Conservation (phyloP, 2,888 invertebrate genomes). For the Drepanosiphum platanoidis region DNA sequence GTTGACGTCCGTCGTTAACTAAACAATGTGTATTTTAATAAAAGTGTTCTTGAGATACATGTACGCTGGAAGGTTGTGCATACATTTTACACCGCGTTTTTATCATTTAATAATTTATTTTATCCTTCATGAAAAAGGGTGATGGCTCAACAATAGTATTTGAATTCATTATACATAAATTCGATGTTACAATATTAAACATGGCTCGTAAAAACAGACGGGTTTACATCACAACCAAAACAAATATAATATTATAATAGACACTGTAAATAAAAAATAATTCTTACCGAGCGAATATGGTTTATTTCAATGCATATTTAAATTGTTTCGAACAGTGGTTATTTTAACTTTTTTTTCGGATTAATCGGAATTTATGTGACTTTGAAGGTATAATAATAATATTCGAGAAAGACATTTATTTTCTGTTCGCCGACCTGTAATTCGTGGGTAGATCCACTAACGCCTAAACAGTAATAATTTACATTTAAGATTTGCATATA, state of each 20-base stretch:
- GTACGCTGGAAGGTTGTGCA: slow-evolving; percentile 39
- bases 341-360: slow-evolving; percentile 5
- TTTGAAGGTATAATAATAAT: background rate
- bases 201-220: background rate
- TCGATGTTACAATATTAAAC: slow-evolving; percentile 34
- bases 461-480: slow-evolving; percentile 35
- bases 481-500: slow-evolving; percentile 40
- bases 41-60: slow-evolving; percentile 55
- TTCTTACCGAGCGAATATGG: background rate
- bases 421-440: slow-evolving; percentile 22
- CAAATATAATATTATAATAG: no score
- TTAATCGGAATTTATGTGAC: no score
- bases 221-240: background rate
- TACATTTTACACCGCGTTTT: slow-evolving; percentile 30
- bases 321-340: background rate
- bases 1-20: slow-evolving; percentile 40
- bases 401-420: background rate
- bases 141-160: slow-evolving; percentile 40
- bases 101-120: slow-evolving; percentile 38
- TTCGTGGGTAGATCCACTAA: slow-evolving; percentile 17
- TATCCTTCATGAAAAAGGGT: slow-evolving; percentile 46
- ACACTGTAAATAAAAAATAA: no score
- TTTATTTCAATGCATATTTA: background rate
- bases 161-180: slow-evolving; percentile 8
- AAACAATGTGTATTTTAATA: slow-evolving; percentile 56